These are phyloP conservation scores for Eupelmus urozonus DNA, from an alignment of 2,888 invertebrate species.

Conservation along the genomic window DNA sequence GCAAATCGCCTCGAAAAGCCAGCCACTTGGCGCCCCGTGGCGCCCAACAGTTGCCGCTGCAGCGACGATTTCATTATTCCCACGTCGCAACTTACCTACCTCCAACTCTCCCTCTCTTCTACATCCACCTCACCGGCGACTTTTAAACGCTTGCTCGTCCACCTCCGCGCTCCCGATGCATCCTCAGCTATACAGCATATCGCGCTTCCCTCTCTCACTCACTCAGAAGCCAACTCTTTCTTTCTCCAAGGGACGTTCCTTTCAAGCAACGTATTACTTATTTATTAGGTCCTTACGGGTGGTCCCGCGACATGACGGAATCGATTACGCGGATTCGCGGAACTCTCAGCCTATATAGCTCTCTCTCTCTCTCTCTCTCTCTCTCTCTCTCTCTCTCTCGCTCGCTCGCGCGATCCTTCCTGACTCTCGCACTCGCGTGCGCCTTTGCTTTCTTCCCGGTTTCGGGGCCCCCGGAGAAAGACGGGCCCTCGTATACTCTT, in stretches of 20 bases:
- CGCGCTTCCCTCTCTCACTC: no score
- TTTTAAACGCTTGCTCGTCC: constrained; percentile 46
- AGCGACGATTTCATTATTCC: constrained; percentile 58
- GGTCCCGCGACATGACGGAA: constrained; percentile 78
- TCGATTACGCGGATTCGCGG: constrained; percentile 77
- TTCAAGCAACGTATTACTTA: constrained; percentile 76
- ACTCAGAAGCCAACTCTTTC: constrained; percentile 54
- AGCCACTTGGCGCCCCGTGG: constrained; percentile 28
- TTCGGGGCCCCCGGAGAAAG: constrained; percentile 57
- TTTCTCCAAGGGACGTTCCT: constrained; percentile 64
- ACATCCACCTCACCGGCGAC: constrained; percentile 1
- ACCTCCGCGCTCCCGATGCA: no score
- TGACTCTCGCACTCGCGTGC: no score
- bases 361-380: constrained; percentile 56
- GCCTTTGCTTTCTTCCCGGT: constrained; percentile 69
- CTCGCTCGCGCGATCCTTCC: constrained; percentile 23
- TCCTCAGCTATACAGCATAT: no score
- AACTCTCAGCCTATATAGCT: constrained; percentile 65
- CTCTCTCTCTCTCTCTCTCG: constrained; percentile 39
- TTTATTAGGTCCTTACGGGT: constrained; percentile 77
- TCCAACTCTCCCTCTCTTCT: constrained; percentile 20
- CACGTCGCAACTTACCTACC: constrained; percentile 50
- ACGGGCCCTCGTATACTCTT: constrained; percentile 26
- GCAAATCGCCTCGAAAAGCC: constrained; percentile 31
- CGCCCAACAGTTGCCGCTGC: constrained; percentile 38